Percentiles rank a stretch among this genome's conserved stretches.
These are phyloP conservation scores for Alligator mississippiensis DNA, from an alignment of 2,113 vertebrate species.

Conservation along the genomic window DNA sequence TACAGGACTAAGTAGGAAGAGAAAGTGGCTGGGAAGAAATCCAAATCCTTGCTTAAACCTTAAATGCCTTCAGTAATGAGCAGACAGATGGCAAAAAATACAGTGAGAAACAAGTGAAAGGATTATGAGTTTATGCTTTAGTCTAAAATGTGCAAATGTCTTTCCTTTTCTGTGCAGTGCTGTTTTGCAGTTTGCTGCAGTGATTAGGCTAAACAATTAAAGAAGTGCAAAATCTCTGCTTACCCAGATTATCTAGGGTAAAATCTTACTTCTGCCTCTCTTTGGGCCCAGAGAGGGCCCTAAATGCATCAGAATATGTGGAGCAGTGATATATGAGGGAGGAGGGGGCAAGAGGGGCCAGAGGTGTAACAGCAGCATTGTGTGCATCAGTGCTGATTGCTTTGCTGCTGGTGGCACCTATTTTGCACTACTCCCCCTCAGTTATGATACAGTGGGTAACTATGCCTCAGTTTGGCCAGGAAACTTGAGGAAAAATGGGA, in stretches of 20 bases:
- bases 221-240: not conserved
- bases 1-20: not conserved
- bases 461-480: too few species aligned
- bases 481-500: not conserved
- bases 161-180: not conserved
- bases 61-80: not conserved
- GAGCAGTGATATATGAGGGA: not conserved
- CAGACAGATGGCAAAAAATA: not conserved
- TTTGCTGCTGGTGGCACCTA: too few species aligned
- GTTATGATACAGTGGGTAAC: too few species aligned
- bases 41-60: not conserved
- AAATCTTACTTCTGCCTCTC: constrained; percentile 9
- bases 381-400: too few species aligned
- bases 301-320: accelerated
- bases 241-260: accelerated
- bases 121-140: not conserved
- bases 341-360: not conserved
- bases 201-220: not conserved
- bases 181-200: not conserved
- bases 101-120: not conserved
- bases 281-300: not conserved
- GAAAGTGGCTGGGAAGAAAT: not conserved
- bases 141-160: not conserved
- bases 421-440: too few species aligned
- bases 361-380: not conserved